These are phyloP conservation scores for Bombycilla garrulus DNA, from an alignment of 2,113 vertebrate species.

Conservation along the genomic window DNA sequence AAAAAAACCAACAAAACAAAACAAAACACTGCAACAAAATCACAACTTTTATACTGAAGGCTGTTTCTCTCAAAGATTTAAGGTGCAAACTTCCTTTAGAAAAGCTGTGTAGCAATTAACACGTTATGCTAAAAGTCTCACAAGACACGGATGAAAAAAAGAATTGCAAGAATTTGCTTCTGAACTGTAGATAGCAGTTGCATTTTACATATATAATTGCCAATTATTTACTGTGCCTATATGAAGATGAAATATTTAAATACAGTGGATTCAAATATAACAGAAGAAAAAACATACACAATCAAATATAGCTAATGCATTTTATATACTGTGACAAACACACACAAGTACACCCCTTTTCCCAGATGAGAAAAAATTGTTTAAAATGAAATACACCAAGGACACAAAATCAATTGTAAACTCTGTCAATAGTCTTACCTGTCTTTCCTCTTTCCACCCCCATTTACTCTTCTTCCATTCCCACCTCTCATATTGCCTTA, in stretches of 20 bases:
- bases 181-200: not conserved
- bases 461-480: not conserved
- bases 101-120: not conserved
- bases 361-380: not conserved
- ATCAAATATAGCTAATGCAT: not conserved
- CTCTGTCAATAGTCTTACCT: not conserved
- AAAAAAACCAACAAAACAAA: not conserved
- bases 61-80: not conserved
- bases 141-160: accelerated
- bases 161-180: not conserved
- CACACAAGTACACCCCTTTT: not conserved
- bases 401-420: not conserved
- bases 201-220: not conserved
- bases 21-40: not conserved
- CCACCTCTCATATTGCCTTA: not conserved
- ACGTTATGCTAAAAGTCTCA: not conserved
- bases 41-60: not conserved
- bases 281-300: not conserved
- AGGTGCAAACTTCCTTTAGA: not conserved
- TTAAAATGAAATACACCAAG: not conserved
- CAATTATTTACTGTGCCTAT: not conserved
- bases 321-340: not conserved
- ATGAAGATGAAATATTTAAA: not conserved
- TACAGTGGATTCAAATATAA: not conserved
- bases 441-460: not conserved